phyloP scores from a whole-genome alignment of 2,113 vertebrate species.

The Lophura nycthemera region DNA sequence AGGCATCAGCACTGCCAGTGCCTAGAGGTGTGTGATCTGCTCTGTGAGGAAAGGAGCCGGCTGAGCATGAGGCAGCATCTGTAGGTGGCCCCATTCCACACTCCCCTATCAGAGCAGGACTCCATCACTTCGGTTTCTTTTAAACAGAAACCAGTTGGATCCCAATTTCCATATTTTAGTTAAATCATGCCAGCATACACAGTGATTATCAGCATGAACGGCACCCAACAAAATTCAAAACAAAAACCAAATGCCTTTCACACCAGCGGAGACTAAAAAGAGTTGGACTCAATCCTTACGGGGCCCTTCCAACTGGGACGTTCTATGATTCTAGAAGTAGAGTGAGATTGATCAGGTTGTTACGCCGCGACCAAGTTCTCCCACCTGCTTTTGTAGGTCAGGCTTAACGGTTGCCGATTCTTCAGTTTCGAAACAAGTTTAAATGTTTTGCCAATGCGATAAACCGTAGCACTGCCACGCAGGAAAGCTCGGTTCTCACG shows the following conservation, averaged over 20 bases:
- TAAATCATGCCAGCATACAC: background rate
- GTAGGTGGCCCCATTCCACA: slow-evolving; percentile 58
- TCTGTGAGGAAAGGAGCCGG: background rate
- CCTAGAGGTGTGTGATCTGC: background rate
- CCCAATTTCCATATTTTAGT: background rate
- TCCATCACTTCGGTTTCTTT: background rate
- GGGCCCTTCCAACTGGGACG: no score
- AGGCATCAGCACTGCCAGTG: background rate
- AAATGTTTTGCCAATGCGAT: no score
- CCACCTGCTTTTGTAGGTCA: background rate
- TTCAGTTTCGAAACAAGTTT: background rate
- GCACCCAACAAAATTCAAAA: background rate
- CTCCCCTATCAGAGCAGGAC: background rate
- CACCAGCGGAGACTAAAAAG: background rate
- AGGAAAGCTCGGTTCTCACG: background rate
- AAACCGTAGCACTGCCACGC: background rate
- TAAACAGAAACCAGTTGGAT: background rate
- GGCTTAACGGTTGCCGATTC: background rate
- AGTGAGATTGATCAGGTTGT: background rate
- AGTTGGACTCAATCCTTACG: no score
- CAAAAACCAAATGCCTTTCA: background rate
- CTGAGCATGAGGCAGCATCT: slow-evolving; percentile 26
- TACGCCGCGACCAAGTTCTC: background rate
- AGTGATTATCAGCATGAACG: background rate
- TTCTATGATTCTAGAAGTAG: background rate